Conservation (phyloP, 1,140 invertebrate species). For the Drosophila insularis region DNA sequence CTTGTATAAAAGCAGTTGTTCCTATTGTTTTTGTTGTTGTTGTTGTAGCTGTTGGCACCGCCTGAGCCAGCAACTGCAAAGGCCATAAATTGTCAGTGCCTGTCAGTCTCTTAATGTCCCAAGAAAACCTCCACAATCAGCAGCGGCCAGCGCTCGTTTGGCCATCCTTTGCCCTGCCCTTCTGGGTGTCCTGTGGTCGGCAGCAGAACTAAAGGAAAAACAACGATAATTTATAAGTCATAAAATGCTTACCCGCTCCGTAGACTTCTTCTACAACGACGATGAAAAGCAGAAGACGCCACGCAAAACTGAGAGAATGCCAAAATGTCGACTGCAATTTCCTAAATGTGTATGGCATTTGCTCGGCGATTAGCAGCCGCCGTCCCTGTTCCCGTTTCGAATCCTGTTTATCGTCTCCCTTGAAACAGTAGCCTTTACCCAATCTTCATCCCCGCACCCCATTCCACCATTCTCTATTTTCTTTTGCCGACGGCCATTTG, state of each 20-base stretch:
- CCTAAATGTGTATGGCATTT: slow-evolving; percentile 71
- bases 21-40: neutral
- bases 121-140: slow-evolving; percentile 66
- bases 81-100: slow-evolving; percentile 70
- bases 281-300: slow-evolving; percentile 50
- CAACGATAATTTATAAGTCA: slow-evolving; percentile 81
- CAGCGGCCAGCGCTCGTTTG: slow-evolving; percentile 40
- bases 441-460: neutral
- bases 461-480: neutral
- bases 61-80: slow-evolving; percentile 43
- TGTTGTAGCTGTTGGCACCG: neutral
- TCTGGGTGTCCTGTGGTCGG: slow-evolving; percentile 67
- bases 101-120: slow-evolving; percentile 81
- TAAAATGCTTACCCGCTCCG: slow-evolving; percentile 58
- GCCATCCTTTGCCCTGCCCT: slow-evolving; percentile 34
- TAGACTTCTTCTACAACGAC: slow-evolving; percentile 17
- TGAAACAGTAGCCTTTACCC: slow-evolving; percentile 48
- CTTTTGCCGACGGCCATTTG: slow-evolving; percentile 7
- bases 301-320: slow-evolving; percentile 57
- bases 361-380: slow-evolving; percentile 69
- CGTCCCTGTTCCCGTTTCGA: neutral
- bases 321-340: slow-evolving; percentile 70
- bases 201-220: slow-evolving; percentile 63
- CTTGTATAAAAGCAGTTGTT: slow-evolving; percentile 22
- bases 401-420: slow-evolving; percentile 25